A percentile compares a stretch with the other conserved stretches of the same genome.
phyloP scores from a whole-genome alignment of 2,113 vertebrate species.

The Hyaena hyaena region DNA sequence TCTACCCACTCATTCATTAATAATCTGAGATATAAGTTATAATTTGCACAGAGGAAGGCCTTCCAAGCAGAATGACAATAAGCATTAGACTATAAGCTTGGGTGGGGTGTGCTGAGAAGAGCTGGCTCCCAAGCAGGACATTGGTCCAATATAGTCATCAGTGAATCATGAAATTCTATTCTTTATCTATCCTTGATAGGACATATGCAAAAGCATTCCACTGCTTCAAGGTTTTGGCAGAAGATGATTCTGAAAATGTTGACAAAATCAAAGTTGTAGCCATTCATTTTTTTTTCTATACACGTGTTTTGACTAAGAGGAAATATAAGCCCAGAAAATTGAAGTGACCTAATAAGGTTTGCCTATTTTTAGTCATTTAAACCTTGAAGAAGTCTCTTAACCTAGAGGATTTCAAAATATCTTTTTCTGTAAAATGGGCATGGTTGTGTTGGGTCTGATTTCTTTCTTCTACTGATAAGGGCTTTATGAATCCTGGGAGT shows the following conservation, averaged over 20 bases:
- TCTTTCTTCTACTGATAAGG: neutral
- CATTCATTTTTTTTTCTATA: neutral
- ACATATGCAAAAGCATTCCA: neutral
- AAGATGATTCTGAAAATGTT: neutral
- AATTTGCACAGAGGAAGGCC: neutral
- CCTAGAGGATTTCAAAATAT: neutral
- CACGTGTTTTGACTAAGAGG: neutral
- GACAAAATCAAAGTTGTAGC: neutral
- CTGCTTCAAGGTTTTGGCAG: neutral
- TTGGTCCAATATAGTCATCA: neutral
- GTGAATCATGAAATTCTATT: neutral
- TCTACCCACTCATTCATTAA: neutral
- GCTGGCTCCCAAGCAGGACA: neutral
- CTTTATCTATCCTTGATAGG: neutral
- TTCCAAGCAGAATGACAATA: conserved; percentile 8
- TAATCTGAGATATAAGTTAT: conserved; percentile 25
- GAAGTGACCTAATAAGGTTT: neutral
- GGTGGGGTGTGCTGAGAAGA: neutral
- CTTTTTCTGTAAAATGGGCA: neutral
- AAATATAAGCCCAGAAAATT: neutral
- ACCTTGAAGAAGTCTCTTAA: neutral
- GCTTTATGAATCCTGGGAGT: neutral
- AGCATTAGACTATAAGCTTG: neutral
- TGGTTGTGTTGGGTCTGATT: neutral
- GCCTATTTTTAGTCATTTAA: neutral